Evolutionary conservation across 2,888 invertebrate genomes (phyloP).

Genomic region (Boloria euphrosyne): DNA sequence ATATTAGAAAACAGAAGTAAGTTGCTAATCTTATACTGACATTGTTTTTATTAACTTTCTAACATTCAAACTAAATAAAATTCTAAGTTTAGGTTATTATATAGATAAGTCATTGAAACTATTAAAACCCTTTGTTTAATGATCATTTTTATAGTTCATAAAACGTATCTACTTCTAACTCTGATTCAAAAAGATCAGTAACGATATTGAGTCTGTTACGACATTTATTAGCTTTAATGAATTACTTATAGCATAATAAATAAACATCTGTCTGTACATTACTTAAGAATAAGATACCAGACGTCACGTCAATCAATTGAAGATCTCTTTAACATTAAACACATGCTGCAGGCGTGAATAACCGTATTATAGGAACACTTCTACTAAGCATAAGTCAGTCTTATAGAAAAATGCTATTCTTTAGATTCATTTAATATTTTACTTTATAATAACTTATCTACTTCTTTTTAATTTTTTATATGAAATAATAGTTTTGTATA

Average conservation of each 20-base stretch:
- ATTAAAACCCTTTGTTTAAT: conserved; percentile 29
- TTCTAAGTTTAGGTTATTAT: conserved; percentile 7
- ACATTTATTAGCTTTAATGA: conserved; percentile 47
- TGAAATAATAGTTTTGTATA: no score
- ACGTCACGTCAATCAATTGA: conserved; percentile 76
- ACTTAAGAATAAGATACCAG: conserved; percentile 57
- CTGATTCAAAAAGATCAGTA: conserved; percentile 30
- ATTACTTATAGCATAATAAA: conserved; percentile 48
- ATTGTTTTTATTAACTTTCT: not conserved
- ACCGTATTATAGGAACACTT: conserved; percentile 56
- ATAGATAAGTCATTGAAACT: conserved; percentile 25
- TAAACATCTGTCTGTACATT: conserved; percentile 48
- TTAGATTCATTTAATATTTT: not conserved
- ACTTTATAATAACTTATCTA: no score
- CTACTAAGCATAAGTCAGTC: conserved; percentile 47
- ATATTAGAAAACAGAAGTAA: no score
- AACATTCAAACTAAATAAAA: not conserved
- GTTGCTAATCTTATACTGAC: no score
- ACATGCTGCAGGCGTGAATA: conserved; percentile 72
- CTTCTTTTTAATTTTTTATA: no score
- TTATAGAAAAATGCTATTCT: not conserved
- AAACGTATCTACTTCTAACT: conserved; percentile 25
- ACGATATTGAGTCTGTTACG: conserved; percentile 38
- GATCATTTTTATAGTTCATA: conserved; percentile 37
- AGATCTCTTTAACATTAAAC: conserved; percentile 72